Conservation (phyloP, 2,113 vertebrate genomes). For the Alligator sinensis region DNA sequence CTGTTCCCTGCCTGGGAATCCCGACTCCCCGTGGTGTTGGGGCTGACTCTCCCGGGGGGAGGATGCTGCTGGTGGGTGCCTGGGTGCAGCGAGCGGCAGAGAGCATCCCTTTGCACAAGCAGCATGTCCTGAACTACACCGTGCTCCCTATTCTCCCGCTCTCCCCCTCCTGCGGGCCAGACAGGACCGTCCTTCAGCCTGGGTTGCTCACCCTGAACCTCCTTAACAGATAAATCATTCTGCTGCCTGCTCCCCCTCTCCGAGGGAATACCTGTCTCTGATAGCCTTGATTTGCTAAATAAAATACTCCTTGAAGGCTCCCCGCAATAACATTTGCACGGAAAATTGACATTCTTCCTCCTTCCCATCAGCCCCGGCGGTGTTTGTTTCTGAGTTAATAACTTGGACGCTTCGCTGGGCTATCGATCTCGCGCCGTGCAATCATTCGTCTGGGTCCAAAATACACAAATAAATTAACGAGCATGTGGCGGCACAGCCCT, state of each 20-base stretch:
- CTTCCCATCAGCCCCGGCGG: neutral
- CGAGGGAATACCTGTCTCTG: neutral
- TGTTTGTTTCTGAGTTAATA: slow-evolving; percentile 75
- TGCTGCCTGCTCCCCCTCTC: neutral
- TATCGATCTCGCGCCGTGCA: slow-evolving; percentile 59
- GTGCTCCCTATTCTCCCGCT: neutral
- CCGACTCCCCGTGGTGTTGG: too few relatives aligned
- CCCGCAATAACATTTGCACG: slow-evolving; percentile 46
- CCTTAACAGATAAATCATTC: neutral
- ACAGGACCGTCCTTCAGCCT: neutral
- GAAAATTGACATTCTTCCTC: slow-evolving; percentile 68
- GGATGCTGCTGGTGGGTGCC: neutral
- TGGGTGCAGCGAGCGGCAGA: accelerated
- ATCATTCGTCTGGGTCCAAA: slow-evolving; percentile 41
- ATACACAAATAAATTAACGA: slow-evolving; percentile 26
- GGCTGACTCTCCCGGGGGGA: too few relatives aligned
- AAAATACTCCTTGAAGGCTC: slow-evolving; percentile 58
- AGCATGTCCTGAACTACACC: neutral
- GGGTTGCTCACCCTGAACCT: neutral
- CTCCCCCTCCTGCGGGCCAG: neutral
- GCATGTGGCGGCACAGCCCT: neutral
- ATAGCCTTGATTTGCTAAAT: slow-evolving; percentile 54
- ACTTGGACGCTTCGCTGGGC: slow-evolving; percentile 28
- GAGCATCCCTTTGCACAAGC: accelerated
- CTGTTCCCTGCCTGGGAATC: too few relatives aligned